These are phyloP conservation scores for Lapara coniferarum DNA, from an alignment of 2,888 invertebrate species.

Conservation along the genomic window DNA sequence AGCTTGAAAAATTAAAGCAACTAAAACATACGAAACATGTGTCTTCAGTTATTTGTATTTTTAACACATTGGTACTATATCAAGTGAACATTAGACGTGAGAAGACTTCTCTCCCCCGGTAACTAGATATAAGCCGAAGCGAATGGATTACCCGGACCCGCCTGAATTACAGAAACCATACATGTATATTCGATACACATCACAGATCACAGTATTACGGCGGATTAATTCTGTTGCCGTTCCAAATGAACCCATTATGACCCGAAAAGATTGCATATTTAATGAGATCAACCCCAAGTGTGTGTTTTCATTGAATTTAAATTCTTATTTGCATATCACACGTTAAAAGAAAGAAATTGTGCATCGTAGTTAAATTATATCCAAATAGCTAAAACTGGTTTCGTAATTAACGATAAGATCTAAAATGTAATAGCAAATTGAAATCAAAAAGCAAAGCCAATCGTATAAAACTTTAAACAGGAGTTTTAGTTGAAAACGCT, in stretches of 20 bases:
- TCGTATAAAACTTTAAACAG: neutral
- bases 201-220: conserved; percentile 70
- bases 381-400: neutral
- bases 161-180: conserved; percentile 83
- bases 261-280: conserved; percentile 56
- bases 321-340: neutral
- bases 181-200: conserved; percentile 71
- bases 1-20: neutral
- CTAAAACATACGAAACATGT: conserved; percentile 2
- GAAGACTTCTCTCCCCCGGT: conserved; percentile 55
- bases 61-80: conserved; percentile 37
- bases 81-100: conserved; percentile 26
- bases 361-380: neutral
- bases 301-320: conserved; percentile 28
- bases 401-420: too few species aligned
- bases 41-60: conserved; percentile 37
- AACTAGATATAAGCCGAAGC: conserved; percentile 71
- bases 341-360: too few species aligned
- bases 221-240: conserved; percentile 73
- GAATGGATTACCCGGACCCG: conserved; percentile 75
- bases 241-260: conserved; percentile 65
- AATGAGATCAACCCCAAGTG: conserved; percentile 31
- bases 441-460: neutral
- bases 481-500: neutral
- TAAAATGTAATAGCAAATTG: neutral